Evolutionary conservation across 2,888 invertebrate genomes (phyloP).

Genomic region (Mythimna lalbum): DNA sequence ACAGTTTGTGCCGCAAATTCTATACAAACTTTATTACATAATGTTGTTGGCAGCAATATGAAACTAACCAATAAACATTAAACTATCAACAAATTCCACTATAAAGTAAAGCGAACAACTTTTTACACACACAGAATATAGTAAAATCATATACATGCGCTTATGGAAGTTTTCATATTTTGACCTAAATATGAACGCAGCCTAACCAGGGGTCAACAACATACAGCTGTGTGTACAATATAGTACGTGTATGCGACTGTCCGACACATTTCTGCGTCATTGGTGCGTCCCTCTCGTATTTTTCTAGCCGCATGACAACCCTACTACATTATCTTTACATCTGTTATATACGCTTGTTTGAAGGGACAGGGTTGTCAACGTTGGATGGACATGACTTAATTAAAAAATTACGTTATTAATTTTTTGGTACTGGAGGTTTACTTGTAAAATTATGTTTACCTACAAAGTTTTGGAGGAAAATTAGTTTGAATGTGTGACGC

Average conservation of each 20-base stretch:
- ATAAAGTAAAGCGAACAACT: too few species aligned
- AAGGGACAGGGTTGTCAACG: slow-evolving; percentile 26
- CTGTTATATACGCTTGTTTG: slow-evolving; percentile 52
- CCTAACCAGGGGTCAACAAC: slow-evolving; percentile 42
- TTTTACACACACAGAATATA: too few species aligned
- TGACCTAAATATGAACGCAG: background rate
- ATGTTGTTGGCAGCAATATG: too few species aligned
- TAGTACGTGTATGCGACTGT: slow-evolving; percentile 26
- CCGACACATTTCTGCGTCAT: slow-evolving; percentile 52
- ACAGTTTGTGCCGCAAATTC: too few species aligned
- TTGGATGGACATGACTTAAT: slow-evolving; percentile 9
- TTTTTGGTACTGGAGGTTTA: background rate
- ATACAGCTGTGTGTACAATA: slow-evolving; percentile 22
- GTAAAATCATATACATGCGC: too few species aligned
- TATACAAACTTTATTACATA: too few species aligned
- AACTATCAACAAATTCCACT: too few species aligned
- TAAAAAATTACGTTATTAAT: slow-evolving; percentile 12
- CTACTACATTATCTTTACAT: slow-evolving; percentile 56
- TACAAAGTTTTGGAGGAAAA: background rate
- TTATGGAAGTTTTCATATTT: background rate
- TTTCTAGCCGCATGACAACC: slow-evolving; percentile 53
- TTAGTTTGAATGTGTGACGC: background rate
- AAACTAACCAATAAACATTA: too few species aligned
- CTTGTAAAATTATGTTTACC: background rate
- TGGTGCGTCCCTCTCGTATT: slow-evolving; percentile 48